Evolutionary conservation across 2,797 vertebrate genomes (phyloP).

Genomic region (Furcifer pardalis): DNA sequence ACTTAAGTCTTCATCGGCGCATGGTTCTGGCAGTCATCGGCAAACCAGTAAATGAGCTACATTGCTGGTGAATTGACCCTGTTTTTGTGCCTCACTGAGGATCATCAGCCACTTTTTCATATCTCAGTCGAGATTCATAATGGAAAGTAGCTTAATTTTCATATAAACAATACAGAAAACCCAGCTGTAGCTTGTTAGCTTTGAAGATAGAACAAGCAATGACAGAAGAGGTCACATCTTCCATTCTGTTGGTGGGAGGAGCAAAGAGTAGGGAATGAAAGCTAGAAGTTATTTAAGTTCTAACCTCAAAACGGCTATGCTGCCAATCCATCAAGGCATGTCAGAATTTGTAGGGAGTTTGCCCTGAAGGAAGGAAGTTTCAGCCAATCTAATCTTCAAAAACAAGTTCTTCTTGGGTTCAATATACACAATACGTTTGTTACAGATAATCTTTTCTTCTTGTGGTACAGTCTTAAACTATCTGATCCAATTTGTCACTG

Average conservation of each 20-base stretch:
- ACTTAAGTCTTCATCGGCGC: too few species aligned
- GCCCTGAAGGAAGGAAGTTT: not conserved
- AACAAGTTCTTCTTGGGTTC: not conserved
- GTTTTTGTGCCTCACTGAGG: not conserved
- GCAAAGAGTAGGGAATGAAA: not conserved
- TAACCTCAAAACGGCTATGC: not conserved
- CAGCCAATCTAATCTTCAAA: not conserved
- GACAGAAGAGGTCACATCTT: not conserved
- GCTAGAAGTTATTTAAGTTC: not conserved
- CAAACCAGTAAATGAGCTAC: too few species aligned
- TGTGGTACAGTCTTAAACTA: not conserved
- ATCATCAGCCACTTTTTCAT: not conserved
- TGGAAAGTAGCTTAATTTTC: not conserved
- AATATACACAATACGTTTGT: not conserved
- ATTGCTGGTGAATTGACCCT: too few species aligned
- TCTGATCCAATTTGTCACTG: constrained; percentile 3
- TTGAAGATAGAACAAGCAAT: not conserved
- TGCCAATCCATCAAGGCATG: not conserved
- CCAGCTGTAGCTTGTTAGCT: constrained; percentile 14
- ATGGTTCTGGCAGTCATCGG: too few species aligned
- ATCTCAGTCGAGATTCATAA: not conserved
- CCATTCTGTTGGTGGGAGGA: not conserved
- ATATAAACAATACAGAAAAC: constrained; percentile 6
- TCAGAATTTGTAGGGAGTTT: not conserved
- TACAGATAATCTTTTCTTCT: constrained; percentile 3